These are phyloP conservation scores for Callithrix jacchus DNA, from an alignment of 2,113 vertebrate genomes.

Conservation along the genomic window DNA sequence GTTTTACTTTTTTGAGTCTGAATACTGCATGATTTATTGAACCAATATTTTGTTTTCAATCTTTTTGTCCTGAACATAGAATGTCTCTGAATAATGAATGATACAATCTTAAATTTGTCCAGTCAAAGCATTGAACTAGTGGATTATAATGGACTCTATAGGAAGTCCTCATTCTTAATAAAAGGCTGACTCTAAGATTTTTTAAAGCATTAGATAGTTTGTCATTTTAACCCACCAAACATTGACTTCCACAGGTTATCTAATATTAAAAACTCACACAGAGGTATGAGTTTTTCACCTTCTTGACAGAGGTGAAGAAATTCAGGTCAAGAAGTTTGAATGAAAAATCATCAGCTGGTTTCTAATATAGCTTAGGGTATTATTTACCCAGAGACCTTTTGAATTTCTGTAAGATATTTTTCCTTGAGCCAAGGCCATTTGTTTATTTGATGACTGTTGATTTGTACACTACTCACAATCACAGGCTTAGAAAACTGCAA, in stretches of 20 bases:
- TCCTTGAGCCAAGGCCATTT: background rate
- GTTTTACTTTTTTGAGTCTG: background rate
- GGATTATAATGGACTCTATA: background rate
- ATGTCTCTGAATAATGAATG: slow-evolving; percentile 29
- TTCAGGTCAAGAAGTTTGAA: slow-evolving; percentile 25
- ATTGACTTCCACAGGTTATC: background rate
- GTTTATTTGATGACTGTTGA: slow-evolving; percentile 35
- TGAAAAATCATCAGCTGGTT: background rate
- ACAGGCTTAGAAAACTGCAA: background rate
- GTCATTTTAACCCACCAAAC: background rate
- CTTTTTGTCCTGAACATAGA: background rate
- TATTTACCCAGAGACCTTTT: slow-evolving; percentile 21
- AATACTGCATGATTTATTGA: background rate
- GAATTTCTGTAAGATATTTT: background rate
- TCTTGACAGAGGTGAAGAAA: slow-evolving; percentile 36
- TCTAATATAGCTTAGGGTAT: background rate
- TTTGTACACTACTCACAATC: background rate
- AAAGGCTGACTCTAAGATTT: slow-evolving; percentile 21
- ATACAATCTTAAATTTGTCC: background rate
- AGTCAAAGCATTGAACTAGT: background rate
- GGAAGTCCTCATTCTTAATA: slow-evolving; percentile 2
- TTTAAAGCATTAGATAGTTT: slow-evolving; percentile 13
- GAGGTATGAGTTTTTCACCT: too few relatives aligned
- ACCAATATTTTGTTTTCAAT: background rate
- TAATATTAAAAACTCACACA: slow-evolving; percentile 44